Conservation (phyloP, 2,113 vertebrate species). For the Ailuropoda melanoleuca region DNA sequence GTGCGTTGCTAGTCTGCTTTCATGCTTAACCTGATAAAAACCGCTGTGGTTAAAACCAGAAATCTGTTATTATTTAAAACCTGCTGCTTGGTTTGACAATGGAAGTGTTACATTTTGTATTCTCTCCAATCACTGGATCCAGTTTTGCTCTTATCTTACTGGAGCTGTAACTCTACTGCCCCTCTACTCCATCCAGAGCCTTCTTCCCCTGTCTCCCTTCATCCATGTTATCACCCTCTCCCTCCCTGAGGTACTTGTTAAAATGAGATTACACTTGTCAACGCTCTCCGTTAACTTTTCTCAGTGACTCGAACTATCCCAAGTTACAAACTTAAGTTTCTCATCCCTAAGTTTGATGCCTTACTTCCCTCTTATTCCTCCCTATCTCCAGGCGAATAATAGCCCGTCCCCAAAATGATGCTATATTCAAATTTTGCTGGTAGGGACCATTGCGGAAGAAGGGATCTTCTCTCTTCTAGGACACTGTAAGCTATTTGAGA, state of each 20-base stretch:
- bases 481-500: background rate
- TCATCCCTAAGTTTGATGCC: background rate
- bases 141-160: background rate
- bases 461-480: background rate
- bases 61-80: constrained; percentile 60
- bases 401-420: background rate
- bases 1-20: constrained; percentile 71
- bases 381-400: background rate
- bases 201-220: background rate
- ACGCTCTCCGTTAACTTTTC: background rate
- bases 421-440: background rate
- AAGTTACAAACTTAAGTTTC: background rate
- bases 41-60: constrained; percentile 75
- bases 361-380: background rate
- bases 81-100: background rate
- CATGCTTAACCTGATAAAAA: constrained; percentile 77
- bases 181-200: background rate
- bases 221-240: background rate
- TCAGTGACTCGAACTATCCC: background rate
- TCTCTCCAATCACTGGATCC: background rate
- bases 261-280: background rate
- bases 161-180: background rate
- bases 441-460: background rate
- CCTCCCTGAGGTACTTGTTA: background rate
- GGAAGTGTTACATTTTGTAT: background rate